Evolutionary conservation across 2,797 vertebrate species (phyloP).

Genomic region (Meriones psammophilus): DNA sequence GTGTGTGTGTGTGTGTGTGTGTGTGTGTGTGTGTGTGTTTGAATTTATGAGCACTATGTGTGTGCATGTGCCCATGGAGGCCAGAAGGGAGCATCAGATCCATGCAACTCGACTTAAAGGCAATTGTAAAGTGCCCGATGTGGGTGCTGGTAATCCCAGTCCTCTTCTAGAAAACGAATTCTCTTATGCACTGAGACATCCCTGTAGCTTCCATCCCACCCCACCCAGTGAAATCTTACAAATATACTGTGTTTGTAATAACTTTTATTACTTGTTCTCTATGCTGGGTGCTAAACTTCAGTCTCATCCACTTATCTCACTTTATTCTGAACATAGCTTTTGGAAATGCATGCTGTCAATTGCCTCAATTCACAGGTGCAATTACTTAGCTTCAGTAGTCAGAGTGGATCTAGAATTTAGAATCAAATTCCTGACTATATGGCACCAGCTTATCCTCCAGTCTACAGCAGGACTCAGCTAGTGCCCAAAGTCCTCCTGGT

Average conservation of each 20-base stretch:
- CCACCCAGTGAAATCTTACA: slow-evolving; percentile 29
- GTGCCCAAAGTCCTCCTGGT: slow-evolving; percentile 23
- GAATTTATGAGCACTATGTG: background rate
- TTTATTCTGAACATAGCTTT: slow-evolving; percentile 8
- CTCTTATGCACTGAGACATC: background rate
- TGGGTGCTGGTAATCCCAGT: background rate
- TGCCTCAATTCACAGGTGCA: background rate
- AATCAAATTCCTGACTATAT: background rate
- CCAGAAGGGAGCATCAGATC: background rate
- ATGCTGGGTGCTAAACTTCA: background rate
- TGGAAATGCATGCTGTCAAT: background rate
- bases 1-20: background rate
- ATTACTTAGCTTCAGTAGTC: slow-evolving; percentile 6
- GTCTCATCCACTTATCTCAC: slow-evolving; percentile 22
- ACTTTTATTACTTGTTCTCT: background rate
- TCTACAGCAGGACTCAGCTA: background rate
- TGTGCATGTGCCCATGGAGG: background rate
- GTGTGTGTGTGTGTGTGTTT: background rate
- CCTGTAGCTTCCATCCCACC: no score
- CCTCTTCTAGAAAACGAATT: background rate
- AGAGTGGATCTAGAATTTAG: slow-evolving; percentile 48
- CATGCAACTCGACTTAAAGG: background rate
- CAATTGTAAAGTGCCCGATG: background rate
- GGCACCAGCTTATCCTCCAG: background rate
- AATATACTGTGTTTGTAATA: background rate